Evolutionary conservation across 2,888 invertebrate species (phyloP), one percentile per base, ranked within the genome.

Genomic region (Eupithecia centaureata): DNA sequence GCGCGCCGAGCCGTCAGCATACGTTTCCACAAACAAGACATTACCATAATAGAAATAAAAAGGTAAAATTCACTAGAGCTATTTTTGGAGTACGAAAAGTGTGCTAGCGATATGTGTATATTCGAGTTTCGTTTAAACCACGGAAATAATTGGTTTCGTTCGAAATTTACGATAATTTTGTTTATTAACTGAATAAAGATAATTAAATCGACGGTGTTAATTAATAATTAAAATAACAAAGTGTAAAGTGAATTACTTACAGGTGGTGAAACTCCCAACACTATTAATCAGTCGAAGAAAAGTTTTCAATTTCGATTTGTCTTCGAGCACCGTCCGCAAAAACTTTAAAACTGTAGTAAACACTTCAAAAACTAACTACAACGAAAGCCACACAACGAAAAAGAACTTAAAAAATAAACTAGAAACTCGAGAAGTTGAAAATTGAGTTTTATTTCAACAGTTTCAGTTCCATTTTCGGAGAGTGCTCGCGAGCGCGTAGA

Each of bases 401-500:
- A 15, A 42, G 42, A 42, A 56, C 25, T 56, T 5, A 15, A n/a
- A 54, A 62, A 38, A 15, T 7, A 28, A 56, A 56, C 30, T 30
- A 22, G 8, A 13, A 57, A 18, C n/a, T 12, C 32, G 57, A n/a
- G 18, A 30, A 42, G 25, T 47, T 68, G 25, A 64, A 62, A 54
- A 62, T 51, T 60, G 32, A 65, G 42, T 70, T 68, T 63, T 60
- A 58, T 47, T 47, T 28, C 13, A 63, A 63, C 61, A 70, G 69
- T 72, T 67, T 66, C 67, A 65, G 72, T 73, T 67, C 65, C 63
- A 73, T 75, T 71, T 66, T 72, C 73, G 70, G 67, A 71, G 62
- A n/a, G 47, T 60, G 33, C 74, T 76, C 72, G 75, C 72, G 77
- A 65, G 22, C 73, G 65, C 75, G 79, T 78, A 79, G 80, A 82